These are phyloP conservation scores for Achroia grisella DNA, from an alignment of 1,140 invertebrate species.

Conservation along the genomic window DNA sequence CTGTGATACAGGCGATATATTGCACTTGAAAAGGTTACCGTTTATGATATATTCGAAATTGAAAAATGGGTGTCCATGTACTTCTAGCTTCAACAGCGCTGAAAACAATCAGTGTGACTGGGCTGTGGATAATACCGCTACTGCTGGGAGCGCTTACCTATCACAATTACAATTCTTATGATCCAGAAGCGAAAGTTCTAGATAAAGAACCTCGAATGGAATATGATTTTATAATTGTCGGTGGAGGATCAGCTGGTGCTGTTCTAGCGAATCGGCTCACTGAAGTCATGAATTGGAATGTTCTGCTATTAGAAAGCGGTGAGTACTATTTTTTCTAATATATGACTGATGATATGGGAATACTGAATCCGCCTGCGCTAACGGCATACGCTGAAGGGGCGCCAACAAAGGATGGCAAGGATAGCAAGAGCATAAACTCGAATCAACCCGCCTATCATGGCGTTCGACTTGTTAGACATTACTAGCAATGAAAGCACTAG, in stretches of 20 bases:
- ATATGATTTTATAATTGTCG: constrained; percentile 91
- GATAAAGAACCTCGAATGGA: constrained; percentile 73
- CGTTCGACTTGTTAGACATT: no score
- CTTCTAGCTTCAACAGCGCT: constrained; percentile 83
- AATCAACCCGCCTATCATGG: no score
- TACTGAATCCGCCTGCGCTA: no score
- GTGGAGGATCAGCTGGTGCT: constrained; percentile 93
- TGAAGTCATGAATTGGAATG: constrained; percentile 86
- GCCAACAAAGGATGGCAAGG: no score
- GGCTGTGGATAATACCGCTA: constrained; percentile 87
- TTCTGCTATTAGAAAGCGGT: constrained; percentile 90
- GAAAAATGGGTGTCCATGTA: constrained; percentile 80
- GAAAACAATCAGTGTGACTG: constrained; percentile 83
- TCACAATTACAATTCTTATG: constrained; percentile 86
- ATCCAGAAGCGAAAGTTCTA: constrained; percentile 82
- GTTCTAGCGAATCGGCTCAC: constrained; percentile 93
- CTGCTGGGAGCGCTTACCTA: constrained; percentile 87
- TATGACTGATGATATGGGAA: no score
- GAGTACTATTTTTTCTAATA: no score
- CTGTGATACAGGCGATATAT: constrained; percentile 18
- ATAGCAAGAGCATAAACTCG: no score
- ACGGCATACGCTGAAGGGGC: no score
- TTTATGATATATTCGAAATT: constrained; percentile 15
- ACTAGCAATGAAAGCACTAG: no score
- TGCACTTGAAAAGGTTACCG: constrained; percentile 4